Evolutionary conservation across 1,140 invertebrate genomes (phyloP), one percentile per base, ranked within the genome.

Genomic region (Heterodera carotae): DNA sequence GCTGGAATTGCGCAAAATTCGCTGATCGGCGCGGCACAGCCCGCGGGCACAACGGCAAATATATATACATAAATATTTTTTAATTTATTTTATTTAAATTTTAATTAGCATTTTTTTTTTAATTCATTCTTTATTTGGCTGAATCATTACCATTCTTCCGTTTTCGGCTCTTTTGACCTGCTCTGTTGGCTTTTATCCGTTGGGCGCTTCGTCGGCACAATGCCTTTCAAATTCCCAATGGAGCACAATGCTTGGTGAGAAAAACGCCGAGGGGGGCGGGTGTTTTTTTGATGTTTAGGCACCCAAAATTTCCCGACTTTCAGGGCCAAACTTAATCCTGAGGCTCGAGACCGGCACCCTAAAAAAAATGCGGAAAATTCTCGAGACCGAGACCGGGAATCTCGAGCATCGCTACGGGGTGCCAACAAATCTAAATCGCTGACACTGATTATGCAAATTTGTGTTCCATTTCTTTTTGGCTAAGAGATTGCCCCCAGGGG

Each of bases 181-280:
- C 29, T 56, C 59, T 62, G 8, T 56, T 0, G 72, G 72, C 12
- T 74, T 74, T 12, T 64, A 18, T 2, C 72, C 56, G 27, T 59
- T 36, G 27, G 72, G 72, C 53, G 5, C 56, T 31, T 64, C 72
- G 10, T 74, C 72, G 25, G 72, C 72, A 0, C 59, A 36, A 29
- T 74, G 72, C 53, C 59, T 56, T 56, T n/a, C 43, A 29, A 74
- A 74, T 34, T 43, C 39, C 27, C 39, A 18, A 8, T 74, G 72
- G 72, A 74, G 72, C 59, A 33, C 59, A 15, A 2, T n/a, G 5
- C 12, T 74, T 31, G 72, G 72, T 74, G 36, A 18, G 64, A 25
- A 62, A 62, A 62, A 62, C 60, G 60, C 10, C 3, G 18, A 62
- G 18, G 22, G 7, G n/a, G 7, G 29, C n/a, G 10, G 18, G 18